A percentile compares a stretch with the other conserved stretches of the same genome.
Evolutionary conservation across 2,888 invertebrate species (phyloP).

Genomic region (Caenorhabditis sulstoni): DNA sequence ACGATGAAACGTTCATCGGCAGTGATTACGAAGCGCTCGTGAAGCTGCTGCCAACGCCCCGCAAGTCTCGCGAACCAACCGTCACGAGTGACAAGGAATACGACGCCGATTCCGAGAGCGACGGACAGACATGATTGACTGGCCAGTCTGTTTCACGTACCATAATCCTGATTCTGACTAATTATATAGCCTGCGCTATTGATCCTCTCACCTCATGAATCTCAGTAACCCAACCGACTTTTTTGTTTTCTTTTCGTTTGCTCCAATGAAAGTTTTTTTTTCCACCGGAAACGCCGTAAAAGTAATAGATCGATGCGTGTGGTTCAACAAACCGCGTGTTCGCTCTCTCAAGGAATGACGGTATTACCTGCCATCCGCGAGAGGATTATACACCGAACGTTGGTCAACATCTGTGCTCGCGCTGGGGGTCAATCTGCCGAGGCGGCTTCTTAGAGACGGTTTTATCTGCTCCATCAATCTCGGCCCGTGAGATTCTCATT

Average conservation of each 20-base stretch:
- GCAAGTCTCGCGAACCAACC: neutral
- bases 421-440: slow-evolving; percentile 38
- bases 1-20: too few species aligned
- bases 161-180: too few species aligned
- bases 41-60: neutral
- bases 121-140: too few species aligned
- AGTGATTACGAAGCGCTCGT: too few species aligned
- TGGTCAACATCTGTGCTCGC: slow-evolving; percentile 53
- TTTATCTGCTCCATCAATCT: slow-evolving; percentile 52
- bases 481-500: slow-evolving; percentile 25
- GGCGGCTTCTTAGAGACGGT: slow-evolving; percentile 48
- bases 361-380: slow-evolving; percentile 31
- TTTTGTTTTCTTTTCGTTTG: too few species aligned
- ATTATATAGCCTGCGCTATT: too few species aligned
- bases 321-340: too few species aligned
- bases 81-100: neutral
- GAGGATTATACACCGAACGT: slow-evolving; percentile 31
- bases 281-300: too few species aligned
- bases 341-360: slow-evolving; percentile 1
- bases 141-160: too few species aligned
- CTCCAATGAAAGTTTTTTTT: too few species aligned
- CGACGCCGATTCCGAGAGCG: neutral
- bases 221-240: too few species aligned
- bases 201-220: too few species aligned
- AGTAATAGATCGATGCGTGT: neutral